Percentiles rank a stretch among this genome's conserved stretches.
phyloP scores from a whole-genome alignment of 2,113 vertebrate species.

The Phalacrocorax carbo region DNA sequence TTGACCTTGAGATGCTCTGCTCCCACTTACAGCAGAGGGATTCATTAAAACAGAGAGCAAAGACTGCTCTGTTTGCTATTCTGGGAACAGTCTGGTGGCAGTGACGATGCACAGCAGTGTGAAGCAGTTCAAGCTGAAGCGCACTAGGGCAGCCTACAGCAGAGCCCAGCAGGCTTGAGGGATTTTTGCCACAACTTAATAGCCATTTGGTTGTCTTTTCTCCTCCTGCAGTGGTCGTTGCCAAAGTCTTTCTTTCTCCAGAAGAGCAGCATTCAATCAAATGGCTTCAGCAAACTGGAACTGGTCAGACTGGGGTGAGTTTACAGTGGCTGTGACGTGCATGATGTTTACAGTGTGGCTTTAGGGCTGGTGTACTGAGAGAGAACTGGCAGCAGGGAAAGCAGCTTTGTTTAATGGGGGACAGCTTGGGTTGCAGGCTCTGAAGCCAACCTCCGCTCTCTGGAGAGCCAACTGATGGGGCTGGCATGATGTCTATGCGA shows the following conservation, averaged over 20 bases:
- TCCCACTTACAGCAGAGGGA: conserved; percentile 34
- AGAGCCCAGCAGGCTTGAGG: neutral
- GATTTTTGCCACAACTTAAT: neutral
- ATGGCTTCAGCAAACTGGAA: conserved; percentile 57
- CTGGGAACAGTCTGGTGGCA: conserved; percentile 48
- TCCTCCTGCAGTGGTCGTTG: conserved; percentile 70
- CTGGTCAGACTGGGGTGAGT: conserved; percentile 66
- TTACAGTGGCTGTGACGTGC: rapidly evolving
- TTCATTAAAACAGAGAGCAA: conserved; percentile 43
- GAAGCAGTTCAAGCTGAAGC: conserved; percentile 29
- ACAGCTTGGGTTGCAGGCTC: neutral
- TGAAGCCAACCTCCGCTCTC: neutral
- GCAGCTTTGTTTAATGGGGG: neutral
- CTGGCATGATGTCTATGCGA: neutral
- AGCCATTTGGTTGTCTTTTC: neutral
- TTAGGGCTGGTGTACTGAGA: neutral
- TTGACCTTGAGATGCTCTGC: conserved; percentile 3
- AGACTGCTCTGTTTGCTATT: conserved; percentile 60
- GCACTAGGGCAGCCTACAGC: neutral
- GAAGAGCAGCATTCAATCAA: conserved; percentile 14
- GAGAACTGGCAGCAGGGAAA: neutral
- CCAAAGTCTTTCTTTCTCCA: conserved; percentile 60
- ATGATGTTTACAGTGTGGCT: neutral
- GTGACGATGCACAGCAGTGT: neutral
- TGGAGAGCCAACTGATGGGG: neutral